Conservation (phyloP, 2,888 invertebrate species). For the Aleiodes leptofemur region DNA sequence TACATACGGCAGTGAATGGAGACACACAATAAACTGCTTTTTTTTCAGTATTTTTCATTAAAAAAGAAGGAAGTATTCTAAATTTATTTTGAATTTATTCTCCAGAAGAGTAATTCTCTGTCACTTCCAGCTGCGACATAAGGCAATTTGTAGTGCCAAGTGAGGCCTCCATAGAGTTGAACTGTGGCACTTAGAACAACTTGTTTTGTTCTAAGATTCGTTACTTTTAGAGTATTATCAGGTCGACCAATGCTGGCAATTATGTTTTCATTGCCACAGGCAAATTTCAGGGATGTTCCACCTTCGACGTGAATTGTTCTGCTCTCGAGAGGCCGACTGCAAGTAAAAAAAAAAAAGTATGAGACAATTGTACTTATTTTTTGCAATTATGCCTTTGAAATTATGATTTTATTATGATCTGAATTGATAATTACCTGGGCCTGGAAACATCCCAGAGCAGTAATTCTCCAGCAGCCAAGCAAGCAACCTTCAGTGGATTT, state of each 20-base stretch:
- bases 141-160: conserved; percentile 81
- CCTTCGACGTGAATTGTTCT: conserved; percentile 81
- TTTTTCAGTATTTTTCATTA: conserved; percentile 9
- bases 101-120: conserved; percentile 80
- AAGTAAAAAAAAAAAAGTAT: conserved; percentile 45
- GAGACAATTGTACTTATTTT: not conserved
- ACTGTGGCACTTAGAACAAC: conserved; percentile 77
- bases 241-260: conserved; percentile 83
- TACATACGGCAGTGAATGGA: not conserved
- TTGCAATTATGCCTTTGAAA: too few relatives aligned
- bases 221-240: conserved; percentile 81
- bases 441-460: conserved; percentile 82
- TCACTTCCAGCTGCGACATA: conserved; percentile 80
- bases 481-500: conserved; percentile 80
- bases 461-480: conserved; percentile 82
- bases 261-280: conserved; percentile 80
- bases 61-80: not conserved
- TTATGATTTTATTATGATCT: conserved; percentile 15
- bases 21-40: not conserved
- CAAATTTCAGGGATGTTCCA: conserved; percentile 80
- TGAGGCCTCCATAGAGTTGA: conserved; percentile 78
- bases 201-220: conserved; percentile 78
- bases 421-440: conserved; percentile 77
- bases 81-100: conserved; percentile 73
- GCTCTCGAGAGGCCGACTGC: conserved; percentile 79